A percentile compares a stretch with the other conserved stretches of the same genome.
phyloP scores from a whole-genome alignment of 2,888 invertebrate species.

The Falcaria lacertinaria region DNA sequence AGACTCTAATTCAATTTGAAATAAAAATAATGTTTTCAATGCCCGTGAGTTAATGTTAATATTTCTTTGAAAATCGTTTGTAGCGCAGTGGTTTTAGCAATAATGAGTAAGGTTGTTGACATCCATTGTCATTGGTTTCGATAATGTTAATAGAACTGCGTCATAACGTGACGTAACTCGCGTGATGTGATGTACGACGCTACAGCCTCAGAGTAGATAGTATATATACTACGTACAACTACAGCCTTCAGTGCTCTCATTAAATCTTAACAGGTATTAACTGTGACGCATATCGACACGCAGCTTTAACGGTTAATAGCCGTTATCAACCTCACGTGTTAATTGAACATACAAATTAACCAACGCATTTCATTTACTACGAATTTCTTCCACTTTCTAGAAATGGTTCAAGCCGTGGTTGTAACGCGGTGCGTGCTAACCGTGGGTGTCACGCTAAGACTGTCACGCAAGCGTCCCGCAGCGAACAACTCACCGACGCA shows the following conservation, averaged over 20 bases:
- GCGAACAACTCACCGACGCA: conserved; percentile 36
- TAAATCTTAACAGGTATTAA: background rate
- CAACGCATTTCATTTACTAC: background rate
- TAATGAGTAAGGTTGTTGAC: too few species aligned
- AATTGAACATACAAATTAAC: background rate
- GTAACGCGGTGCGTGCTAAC: background rate
- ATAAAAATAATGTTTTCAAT: too few species aligned
- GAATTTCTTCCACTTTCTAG: background rate
- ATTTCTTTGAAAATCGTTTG: too few species aligned
- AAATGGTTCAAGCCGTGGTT: background rate
- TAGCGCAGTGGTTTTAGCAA: too few species aligned
- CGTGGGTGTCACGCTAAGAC: conserved; percentile 17
- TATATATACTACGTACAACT: too few species aligned
- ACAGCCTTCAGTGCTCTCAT: background rate
- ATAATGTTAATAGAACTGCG: too few species aligned
- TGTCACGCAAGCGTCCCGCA: conserved; percentile 1
- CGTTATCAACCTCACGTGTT: background rate
- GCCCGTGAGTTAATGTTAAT: too few species aligned
- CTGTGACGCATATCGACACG: background rate
- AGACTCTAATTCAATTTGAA: too few species aligned
- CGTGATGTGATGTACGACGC: too few species aligned
- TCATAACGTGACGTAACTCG: too few species aligned
- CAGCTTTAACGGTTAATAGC: background rate
- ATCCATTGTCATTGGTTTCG: too few species aligned
- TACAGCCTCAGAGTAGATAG: too few species aligned